phyloP scores from a whole-genome alignment of 2,888 invertebrate genomes.

The Trichacis sp. region DNA sequence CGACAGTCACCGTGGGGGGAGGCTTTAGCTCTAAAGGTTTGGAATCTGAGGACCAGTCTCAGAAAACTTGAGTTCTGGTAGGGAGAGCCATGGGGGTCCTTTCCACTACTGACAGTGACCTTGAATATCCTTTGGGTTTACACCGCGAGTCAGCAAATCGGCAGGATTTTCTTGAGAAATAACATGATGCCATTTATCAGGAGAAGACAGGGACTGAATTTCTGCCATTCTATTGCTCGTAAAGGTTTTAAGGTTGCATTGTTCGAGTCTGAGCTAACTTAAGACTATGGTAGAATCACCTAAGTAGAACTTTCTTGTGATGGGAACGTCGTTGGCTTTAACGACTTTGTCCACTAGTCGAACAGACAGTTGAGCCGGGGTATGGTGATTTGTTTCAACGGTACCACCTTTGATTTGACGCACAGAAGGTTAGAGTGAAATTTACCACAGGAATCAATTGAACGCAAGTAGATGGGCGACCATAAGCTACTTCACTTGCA shows the following conservation, averaged over 20 bases:
- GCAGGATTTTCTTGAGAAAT: too few species aligned
- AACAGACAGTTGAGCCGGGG: conserved; percentile 1
- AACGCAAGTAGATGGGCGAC: conserved; percentile 16
- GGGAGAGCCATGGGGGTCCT: too few species aligned
- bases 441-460: neutral
- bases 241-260: conserved; percentile 42
- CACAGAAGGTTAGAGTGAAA: conserved; percentile 7
- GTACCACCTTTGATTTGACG: conserved; percentile 30
- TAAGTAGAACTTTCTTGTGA: conserved; percentile 30
- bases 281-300: conserved; percentile 48
- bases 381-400: conserved; percentile 21
- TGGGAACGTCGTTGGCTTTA: too few species aligned
- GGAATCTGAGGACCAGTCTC: neutral
- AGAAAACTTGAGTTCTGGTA: neutral
- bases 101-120: too few species aligned
- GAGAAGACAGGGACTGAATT: conserved; percentile 13
- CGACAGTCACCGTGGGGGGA: neutral
- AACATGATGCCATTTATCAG: too few species aligned
- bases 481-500: conserved; percentile 18
- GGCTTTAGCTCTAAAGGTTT: conserved; percentile 1
- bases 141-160: too few species aligned
- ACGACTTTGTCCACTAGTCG: neutral
- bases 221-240: conserved; percentile 32
- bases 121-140: too few species aligned
- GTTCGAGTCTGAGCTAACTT: conserved; percentile 41